These are phyloP conservation scores for Zoanthus sociatus DNA, from an alignment of 92 coral and sea anemone species.

Conservation along the genomic window DNA sequence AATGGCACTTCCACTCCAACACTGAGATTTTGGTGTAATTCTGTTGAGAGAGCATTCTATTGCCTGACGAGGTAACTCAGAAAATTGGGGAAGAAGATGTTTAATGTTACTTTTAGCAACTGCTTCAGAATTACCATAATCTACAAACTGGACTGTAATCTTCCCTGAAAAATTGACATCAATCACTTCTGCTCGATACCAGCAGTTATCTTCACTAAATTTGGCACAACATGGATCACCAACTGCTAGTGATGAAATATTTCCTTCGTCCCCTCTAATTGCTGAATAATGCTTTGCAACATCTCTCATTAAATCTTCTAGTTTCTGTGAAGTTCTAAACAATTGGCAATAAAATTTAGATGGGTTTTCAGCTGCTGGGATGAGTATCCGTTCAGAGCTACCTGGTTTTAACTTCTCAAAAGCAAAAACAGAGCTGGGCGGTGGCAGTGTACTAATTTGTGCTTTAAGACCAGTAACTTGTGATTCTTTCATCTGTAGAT, in stretches of 20 bases:
- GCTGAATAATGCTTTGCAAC: constrained; percentile 71
- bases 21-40: constrained; percentile 68
- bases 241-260: constrained; percentile 79
- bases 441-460: background rate
- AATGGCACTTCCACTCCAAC: constrained; percentile 70
- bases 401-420: constrained; percentile 72
- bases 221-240: constrained; percentile 95
- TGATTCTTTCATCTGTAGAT: background rate
- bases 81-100: constrained; percentile 84
- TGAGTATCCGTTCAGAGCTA: constrained; percentile 71
- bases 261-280: constrained; percentile 80
- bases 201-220: constrained; percentile 88
- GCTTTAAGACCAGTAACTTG: background rate
- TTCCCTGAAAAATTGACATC: constrained; percentile 55
- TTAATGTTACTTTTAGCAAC: constrained; percentile 72
- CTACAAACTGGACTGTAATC: constrained; percentile 80
- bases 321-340: constrained; percentile 67
- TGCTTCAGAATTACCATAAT: constrained; percentile 91
- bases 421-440: constrained; percentile 50
- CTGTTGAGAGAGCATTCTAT: constrained; percentile 86
- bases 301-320: constrained; percentile 84
- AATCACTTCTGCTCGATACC: constrained; percentile 91
- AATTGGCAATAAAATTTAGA: constrained; percentile 87
- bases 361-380: constrained; percentile 81
- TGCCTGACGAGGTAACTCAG: constrained; percentile 88